Percentiles rank a stretch among this genome's conserved stretches.
Evolutionary conservation across 1,140 invertebrate species (phyloP).

Genomic region (Meloidogyne exigua): DNA sequence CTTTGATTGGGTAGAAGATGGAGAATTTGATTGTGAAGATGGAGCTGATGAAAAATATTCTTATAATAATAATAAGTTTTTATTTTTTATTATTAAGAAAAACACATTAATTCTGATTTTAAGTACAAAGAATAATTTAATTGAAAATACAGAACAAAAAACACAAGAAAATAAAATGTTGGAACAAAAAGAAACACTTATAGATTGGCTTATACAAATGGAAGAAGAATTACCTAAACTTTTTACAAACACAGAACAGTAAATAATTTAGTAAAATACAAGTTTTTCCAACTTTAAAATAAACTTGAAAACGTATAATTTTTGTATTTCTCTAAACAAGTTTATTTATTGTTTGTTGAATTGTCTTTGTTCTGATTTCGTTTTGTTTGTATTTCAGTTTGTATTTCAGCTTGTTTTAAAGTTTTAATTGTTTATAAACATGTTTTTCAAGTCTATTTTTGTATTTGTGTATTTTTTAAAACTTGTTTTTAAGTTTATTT

Average conservation of each 20-base stretch:
- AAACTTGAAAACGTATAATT: not conserved
- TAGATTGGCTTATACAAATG: conserved; percentile 8
- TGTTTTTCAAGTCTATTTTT: too few relatives aligned
- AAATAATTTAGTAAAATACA: not conserved
- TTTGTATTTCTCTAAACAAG: not conserved
- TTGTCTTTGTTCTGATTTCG: too few relatives aligned
- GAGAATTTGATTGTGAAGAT: conserved; percentile 85
- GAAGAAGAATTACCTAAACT: conserved; percentile 9
- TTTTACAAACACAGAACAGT: not conserved
- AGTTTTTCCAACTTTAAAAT: not conserved
- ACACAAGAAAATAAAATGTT: not conserved
- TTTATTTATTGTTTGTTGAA: too few relatives aligned
- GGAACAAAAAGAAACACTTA: not conserved
- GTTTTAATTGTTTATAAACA: too few relatives aligned
- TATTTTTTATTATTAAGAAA: conserved; percentile 1
- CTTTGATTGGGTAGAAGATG: conserved; percentile 88
- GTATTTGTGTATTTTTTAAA: too few relatives aligned
- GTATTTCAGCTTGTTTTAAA: too few relatives aligned
- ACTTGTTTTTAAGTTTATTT: too few relatives aligned
- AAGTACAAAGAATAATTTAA: not conserved
- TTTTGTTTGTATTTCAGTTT: not conserved
- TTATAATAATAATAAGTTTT: not conserved
- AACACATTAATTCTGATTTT: not conserved
- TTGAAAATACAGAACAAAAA: conserved; percentile 19
- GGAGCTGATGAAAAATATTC: conserved; percentile 79